Percentiles rank a stretch among this genome's conserved stretches.
Conservation (phyloP, 2,888 invertebrate species). For the Stenichneumon culpator region DNA sequence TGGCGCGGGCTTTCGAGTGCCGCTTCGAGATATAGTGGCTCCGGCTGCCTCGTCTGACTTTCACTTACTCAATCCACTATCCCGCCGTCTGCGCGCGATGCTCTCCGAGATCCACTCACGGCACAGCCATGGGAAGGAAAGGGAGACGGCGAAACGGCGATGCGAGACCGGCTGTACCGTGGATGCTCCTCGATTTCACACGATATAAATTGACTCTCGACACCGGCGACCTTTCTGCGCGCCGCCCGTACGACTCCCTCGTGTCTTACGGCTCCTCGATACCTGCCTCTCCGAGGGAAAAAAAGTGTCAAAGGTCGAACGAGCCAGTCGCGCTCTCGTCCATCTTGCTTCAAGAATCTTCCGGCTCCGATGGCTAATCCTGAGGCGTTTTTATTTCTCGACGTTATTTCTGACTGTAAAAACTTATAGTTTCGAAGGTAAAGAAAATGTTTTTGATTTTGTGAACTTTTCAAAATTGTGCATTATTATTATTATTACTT, state of each 20-base stretch:
- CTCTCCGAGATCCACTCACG: slow-evolving; percentile 32
- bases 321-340: neutral
- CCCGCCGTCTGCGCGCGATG: neutral
- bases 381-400: neutral
- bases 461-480: neutral
- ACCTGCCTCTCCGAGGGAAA: neutral
- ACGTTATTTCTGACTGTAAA: neutral
- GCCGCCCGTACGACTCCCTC: slow-evolving; percentile 5
- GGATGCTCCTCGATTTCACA: slow-evolving; percentile 54
- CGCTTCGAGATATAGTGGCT: neutral
- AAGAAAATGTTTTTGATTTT: neutral
- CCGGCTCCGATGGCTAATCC: neutral
- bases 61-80: slow-evolving; percentile 52
- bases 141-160: slow-evolving; percentile 24
- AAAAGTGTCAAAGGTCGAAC: slow-evolving; percentile 33
- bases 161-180: neutral
- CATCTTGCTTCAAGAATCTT: neutral
- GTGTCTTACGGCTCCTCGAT: slow-evolving; percentile 29
- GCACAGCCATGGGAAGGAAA: slow-evolving; percentile 14
- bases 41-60: slow-evolving; percentile 37
- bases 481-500: neutral
- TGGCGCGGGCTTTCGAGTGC: slow-evolving; percentile 22
- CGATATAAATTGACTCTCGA: slow-evolving; percentile 61
- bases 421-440: too few species aligned
- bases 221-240: slow-evolving; percentile 24